A percentile compares a stretch with the other conserved stretches of the same genome.
phyloP scores from a whole-genome alignment of 2,888 invertebrate species.

The Xestia rhomboidea region DNA sequence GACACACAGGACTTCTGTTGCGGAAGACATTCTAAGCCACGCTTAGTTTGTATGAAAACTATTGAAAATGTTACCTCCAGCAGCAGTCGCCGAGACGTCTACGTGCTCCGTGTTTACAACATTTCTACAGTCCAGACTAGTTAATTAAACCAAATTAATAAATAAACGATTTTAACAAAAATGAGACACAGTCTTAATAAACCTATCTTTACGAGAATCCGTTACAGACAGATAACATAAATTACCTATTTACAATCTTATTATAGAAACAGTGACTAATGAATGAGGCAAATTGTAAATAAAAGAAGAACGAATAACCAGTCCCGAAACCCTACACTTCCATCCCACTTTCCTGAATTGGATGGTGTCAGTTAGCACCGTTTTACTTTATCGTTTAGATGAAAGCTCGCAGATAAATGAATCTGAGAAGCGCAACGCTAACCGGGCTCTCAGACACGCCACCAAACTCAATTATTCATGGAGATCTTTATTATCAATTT shows the following conservation, averaged over 20 bases:
- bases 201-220: conserved; percentile 64
- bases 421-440: conserved; percentile 72
- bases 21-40: not conserved
- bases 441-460: conserved; percentile 70
- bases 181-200: conserved; percentile 68
- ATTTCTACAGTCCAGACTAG: conserved; percentile 65
- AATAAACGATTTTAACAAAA: conserved; percentile 68
- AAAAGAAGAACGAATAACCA: conserved; percentile 64
- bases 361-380: conserved; percentile 73
- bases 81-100: not conserved
- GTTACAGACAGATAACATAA: conserved; percentile 65
- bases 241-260: conserved; percentile 70
- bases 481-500: conserved; percentile 62
- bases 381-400: conserved; percentile 69
- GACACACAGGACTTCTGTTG: not conserved
- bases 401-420: conserved; percentile 73
- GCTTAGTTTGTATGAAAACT: not conserved
- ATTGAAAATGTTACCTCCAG: not conserved
- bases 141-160: conserved; percentile 67
- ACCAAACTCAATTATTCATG: conserved; percentile 69
- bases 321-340: conserved; percentile 64
- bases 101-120: conserved; percentile 38
- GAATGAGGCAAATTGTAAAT: conserved; percentile 74
- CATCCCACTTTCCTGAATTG: conserved; percentile 73
- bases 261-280: conserved; percentile 73